Conservation (phyloP, 2,113 vertebrate genomes). For the Microtus ochrogaster region DNA sequence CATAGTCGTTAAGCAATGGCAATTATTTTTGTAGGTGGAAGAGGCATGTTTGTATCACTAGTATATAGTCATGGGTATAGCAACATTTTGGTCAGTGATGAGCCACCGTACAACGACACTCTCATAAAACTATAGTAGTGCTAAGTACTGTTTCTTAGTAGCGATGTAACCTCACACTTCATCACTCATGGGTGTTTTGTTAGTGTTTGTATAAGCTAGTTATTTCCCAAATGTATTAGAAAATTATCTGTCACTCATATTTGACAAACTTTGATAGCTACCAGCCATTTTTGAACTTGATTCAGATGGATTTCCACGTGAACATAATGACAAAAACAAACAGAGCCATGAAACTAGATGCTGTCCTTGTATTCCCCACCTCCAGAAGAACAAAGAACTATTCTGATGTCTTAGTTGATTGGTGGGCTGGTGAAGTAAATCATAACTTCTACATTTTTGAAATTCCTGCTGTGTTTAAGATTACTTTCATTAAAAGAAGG, state of each 20-base stretch:
- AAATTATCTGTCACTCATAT: neutral
- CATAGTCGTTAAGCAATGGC: neutral
- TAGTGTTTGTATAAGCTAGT: neutral
- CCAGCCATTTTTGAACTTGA: slow-evolving; percentile 4
- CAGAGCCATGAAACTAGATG: too few relatives aligned
- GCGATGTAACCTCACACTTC: too few relatives aligned
- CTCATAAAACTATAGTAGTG: neutral
- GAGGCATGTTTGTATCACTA: neutral
- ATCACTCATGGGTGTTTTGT: neutral
- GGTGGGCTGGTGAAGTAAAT: neutral
- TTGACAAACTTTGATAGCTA: neutral
- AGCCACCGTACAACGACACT: neutral
- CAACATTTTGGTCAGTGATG: neutral
- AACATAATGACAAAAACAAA: slow-evolving; percentile 20
- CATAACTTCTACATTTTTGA: neutral
- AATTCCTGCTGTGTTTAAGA: neutral
- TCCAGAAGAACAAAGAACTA: neutral
- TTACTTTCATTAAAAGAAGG: slow-evolving; percentile 14
- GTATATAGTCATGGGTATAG: neutral
- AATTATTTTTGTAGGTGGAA: neutral
- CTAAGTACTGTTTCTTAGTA: neutral
- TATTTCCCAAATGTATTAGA: neutral
- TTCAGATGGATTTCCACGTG: neutral
- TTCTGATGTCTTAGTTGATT: neutral
- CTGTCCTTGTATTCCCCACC: neutral